Conservation (phyloP, 2,113 vertebrate species). For the Ochotona princeps region DNA sequence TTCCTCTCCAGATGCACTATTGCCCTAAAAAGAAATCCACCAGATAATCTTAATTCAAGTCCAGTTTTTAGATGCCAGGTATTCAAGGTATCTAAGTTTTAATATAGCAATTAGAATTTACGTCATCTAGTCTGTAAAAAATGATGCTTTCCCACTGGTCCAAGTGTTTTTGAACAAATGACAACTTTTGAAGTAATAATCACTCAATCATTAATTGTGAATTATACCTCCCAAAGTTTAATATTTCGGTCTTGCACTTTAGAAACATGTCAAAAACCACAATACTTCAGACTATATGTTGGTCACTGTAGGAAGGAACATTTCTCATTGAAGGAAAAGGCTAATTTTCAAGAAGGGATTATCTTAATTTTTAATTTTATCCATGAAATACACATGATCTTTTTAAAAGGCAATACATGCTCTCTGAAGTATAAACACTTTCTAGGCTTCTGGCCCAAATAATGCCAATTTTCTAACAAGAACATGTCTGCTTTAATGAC, state of each 20-base stretch:
- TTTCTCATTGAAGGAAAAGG: not conserved
- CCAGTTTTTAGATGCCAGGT: not conserved
- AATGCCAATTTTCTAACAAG: not conserved
- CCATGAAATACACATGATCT: constrained; percentile 39
- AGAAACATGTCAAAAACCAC: constrained; percentile 21
- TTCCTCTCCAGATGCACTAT: constrained; percentile 44
- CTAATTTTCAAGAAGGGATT: not conserved
- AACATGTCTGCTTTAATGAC: not conserved
- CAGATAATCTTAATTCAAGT: constrained; percentile 18
- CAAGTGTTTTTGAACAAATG: not conserved
- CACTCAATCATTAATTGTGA: not conserved
- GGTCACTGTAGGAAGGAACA: not conserved
- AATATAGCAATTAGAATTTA: not conserved
- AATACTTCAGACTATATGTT: not conserved
- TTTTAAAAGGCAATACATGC: not conserved
- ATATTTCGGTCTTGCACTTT: not conserved
- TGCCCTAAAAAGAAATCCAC: constrained; percentile 55
- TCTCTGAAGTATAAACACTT: not conserved
- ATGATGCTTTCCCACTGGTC: not conserved
- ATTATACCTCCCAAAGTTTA: not conserved
- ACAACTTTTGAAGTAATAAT: not conserved
- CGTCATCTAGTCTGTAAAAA: not conserved
- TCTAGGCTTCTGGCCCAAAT: not conserved
- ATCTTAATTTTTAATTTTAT: not conserved
- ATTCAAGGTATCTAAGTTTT: constrained; percentile 41